A percentile compares a stretch with the other conserved stretches of the same genome.
Conservation (phyloP, 2,888 invertebrate genomes). For the Rhingia campestris region DNA sequence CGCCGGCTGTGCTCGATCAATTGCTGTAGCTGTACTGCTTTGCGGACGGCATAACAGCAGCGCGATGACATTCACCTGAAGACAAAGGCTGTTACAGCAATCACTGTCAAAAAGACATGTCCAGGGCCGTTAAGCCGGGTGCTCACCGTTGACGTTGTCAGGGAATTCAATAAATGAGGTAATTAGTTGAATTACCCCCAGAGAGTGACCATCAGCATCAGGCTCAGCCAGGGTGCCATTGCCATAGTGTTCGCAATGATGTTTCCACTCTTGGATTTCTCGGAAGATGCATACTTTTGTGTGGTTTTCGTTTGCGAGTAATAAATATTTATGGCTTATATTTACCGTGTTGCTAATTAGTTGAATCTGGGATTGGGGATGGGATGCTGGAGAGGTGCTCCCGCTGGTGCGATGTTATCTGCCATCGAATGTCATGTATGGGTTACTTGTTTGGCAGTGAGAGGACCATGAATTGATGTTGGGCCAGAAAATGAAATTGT, state of each 20-base stretch:
- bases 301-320: conserved; percentile 1
- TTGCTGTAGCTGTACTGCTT: no score
- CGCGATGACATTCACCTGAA: conserved; percentile 51
- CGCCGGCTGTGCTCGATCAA: neutral
- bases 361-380: neutral
- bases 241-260: conserved; percentile 48
- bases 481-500: neutral
- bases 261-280: conserved; percentile 37
- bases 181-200: conserved; percentile 61
- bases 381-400: neutral
- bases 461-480: neutral
- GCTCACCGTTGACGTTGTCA: conserved; percentile 57
- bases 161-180: conserved; percentile 73
- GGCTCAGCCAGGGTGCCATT: conserved; percentile 54
- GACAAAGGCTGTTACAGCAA: conserved; percentile 65
- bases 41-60: neutral
- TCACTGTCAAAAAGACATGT: conserved; percentile 59
- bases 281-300: conserved; percentile 36
- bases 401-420: conserved; percentile 20
- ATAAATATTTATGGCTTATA: conserved; percentile 47
- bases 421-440: conserved; percentile 7
- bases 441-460: neutral
- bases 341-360: conserved; percentile 45
- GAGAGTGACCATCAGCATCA: conserved; percentile 62
- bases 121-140: conserved; percentile 49